Evolutionary conservation across 1,140 invertebrate genomes (phyloP).

Genomic region (Trialeurodes vaporariorum): DNA sequence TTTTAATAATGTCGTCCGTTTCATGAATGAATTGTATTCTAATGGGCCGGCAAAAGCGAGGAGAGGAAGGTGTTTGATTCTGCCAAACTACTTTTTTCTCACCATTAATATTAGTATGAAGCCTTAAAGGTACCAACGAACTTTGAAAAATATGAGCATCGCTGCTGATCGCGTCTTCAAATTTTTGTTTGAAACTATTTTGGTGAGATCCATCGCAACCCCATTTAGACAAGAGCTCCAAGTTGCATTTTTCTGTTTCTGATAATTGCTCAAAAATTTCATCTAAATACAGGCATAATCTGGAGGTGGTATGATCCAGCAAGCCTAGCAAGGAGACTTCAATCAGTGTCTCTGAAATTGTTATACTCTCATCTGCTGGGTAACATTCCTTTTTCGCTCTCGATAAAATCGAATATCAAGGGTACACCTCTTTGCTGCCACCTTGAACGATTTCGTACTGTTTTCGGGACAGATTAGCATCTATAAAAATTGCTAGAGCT

Average conservation of each 20-base stretch:
- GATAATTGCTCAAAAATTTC: neutral
- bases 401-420: conserved; percentile 11
- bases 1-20: neutral
- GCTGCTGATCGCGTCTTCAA: conserved; percentile 8
- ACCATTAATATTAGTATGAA: conserved; percentile 7
- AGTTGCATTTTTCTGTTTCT: neutral
- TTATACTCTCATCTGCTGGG: conserved; percentile 3
- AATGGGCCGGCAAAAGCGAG: conserved; percentile 15
- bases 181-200: conserved; percentile 15
- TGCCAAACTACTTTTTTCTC: conserved; percentile 14
- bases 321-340: neutral
- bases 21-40: neutral
- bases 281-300: neutral
- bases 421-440: conserved; percentile 6
- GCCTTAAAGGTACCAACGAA: conserved; percentile 13
- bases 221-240: conserved; percentile 2
- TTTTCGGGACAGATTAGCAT: conserved; percentile 11
- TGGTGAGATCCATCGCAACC: conserved; percentile 14
- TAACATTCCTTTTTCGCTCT: conserved; percentile 13
- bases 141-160: conserved; percentile 12
- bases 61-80: conserved; percentile 14
- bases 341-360: conserved; percentile 4
- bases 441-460: conserved; percentile 14
- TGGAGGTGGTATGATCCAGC: neutral
- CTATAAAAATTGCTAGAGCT: conserved; percentile 13